Evolutionary conservation across 2,113 vertebrate species (phyloP), one percentile per base, ranked within the genome.

Genomic region (Bufo gargarizans): DNA sequence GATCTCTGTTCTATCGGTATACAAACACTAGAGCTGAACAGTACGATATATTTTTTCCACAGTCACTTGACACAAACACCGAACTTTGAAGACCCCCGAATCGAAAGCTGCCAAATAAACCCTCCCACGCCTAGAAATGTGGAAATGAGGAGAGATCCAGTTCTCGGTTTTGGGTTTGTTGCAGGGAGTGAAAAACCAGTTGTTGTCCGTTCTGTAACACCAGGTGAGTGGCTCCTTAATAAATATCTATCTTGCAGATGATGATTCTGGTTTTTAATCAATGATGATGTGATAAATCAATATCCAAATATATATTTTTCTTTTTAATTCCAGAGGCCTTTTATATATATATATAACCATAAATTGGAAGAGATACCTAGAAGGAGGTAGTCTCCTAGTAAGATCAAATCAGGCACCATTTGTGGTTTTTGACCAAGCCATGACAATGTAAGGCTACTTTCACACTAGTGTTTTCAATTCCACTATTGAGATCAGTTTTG

Each of bases 111-210:
- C 94, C 97, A 95, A 93, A 95, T 98, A 92, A 96, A 96, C 90
- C 96, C 97, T 93, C 97, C 98, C 77, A 86, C 96, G 22, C 97
- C 97, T 74, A 95, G 98, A 91, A 99, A 96, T 93, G 96, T 99
- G 93, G 98, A 99, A 92, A 99, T 99, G 98, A 96, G 97, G 94
- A 97, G 98, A 90, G 98, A 99, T 93, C 98, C 98, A 11, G 97
- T 99, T 81, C 95, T 99, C 90, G 98, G 98, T 90, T 99, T 99
- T 91, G 98, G 98, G 90, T 99, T 99, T 79, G 98, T 99, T 93
- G 98, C 98, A 87, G 98, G 98, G 91, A 99, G 98, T 93, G 98
- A 99, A 93, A 99, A 99, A 92, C 98, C 98, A 12, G 98, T 99
- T 92, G 97, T 99, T 88, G 98, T 99, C 80, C 98, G 98, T 87